Evolutionary conservation across 2,113 vertebrate genomes (phyloP), one percentile per base, ranked within the genome.

Genomic region (Riparia riparia): DNA sequence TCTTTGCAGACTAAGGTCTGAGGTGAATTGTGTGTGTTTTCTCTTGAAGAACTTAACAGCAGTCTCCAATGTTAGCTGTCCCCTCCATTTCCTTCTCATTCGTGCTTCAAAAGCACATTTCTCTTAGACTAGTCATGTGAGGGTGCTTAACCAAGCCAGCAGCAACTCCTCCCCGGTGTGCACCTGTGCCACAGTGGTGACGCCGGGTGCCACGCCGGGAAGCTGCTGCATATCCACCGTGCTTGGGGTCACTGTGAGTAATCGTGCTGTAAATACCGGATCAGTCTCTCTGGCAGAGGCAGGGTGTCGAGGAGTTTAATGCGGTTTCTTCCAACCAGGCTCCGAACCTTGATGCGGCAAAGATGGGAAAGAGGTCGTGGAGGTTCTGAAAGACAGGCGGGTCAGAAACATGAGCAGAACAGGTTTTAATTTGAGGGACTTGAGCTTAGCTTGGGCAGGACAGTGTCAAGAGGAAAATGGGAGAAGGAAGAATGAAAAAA

Each of bases 291-390:
- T 0, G 99, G 99, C 31, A 99, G 98, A 7, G 99, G 99, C 95
- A 99, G 95, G 1, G 97, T 97, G 77, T 98, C 95, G 10, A 99
- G 94, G 44, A 98, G 98, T 45, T 97, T 98, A 79, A 99, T 96
- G 60, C 99, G 98, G 25, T 97, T 95, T 45, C 96, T 98, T 68
- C 99, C 99, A 45, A 99, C 94, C 80, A 98, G 96, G 78, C 96
- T 98, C 71, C 99, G 98, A 47, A 99, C 98, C 89, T 90, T 98
- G 74, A 99, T 83, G 73, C 99, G 98, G 93, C 99, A 99, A 29
- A 99, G 98, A 90, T 99, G 99, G 88, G 97, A 97, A 86, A 99
- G 98, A 44, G 98, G 97, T 77, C 99, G 98, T 14, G 99, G 99
- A 18, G 98, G 99, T 90, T 98, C 99, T 99, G 97, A 79, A 85